Base-by-base conservation (phyloP, 2,113 vertebrate genomes). In the Rhinopomastus cyanomelas region DNA sequence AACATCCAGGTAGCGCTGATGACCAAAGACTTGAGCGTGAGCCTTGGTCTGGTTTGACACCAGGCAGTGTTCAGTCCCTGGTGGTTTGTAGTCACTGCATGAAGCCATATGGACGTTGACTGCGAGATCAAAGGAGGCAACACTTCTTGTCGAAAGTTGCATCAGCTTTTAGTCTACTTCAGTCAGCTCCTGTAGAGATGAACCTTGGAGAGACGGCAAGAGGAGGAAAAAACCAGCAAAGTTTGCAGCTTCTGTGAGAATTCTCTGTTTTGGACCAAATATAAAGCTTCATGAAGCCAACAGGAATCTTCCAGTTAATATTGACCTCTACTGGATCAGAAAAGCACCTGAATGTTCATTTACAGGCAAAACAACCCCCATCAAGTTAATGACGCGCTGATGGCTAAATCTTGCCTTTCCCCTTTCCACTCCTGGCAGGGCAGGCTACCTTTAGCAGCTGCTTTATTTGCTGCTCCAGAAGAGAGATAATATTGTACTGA, bases 391-490 rank as follows among this genome's bases (percentile, higher is more conserved):
- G 5, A 68, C 19, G 18, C 16, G 37, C 14, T 73, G 8, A 37
- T 66, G n/a, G 14, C 19, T 26, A 88, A 78, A 49, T 51, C 8
- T 87, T 69, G 16, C 32, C 18, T 81, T 37, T 84, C 79, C 20
- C 51, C 5, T 16, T 72, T 88, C 32, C 23, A 49, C 39, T n/a
- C 21, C 21, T 77, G 64, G 51, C 37, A 85, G 56, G 44, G 7
- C 20, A 87, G 29, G 9, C 32, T 93, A 61, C 25, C 23, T 72
- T 92, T 55, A 57, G 15, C 12, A 62, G 7, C 18, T 74, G 12
- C 21, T 87, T 85, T 39, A 74, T 89, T 81, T 88, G 30, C 20
- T 66, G 14, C 29, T 76, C 76, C 53, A 73, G 68, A 72, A 36
- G 22, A 60, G 23, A 32, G 76, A 57, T 30, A 64, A 61, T 64